phyloP scores from a whole-genome alignment of 2,797 vertebrate species.

The Mycteria americana region DNA sequence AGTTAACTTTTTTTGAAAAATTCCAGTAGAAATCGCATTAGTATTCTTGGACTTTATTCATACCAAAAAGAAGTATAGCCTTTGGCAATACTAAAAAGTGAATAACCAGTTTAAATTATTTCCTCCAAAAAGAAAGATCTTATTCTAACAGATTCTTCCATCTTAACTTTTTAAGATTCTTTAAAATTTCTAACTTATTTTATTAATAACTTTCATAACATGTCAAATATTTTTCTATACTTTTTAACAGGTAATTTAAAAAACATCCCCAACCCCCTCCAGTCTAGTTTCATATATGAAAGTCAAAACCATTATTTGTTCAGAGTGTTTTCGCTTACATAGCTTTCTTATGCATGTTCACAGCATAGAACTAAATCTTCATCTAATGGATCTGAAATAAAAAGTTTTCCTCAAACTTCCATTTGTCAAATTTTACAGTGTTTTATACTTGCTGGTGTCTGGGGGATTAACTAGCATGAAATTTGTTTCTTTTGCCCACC shows the following conservation, averaged over 20 bases:
- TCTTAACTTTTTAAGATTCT: background rate
- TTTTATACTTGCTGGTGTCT: background rate
- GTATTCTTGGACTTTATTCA: background rate
- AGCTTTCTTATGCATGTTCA: background rate
- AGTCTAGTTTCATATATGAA: background rate
- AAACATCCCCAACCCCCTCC: rapidly evolving
- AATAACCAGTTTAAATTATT: background rate
- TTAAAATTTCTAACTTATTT: background rate
- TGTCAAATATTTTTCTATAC: background rate
- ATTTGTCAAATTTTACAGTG: background rate
- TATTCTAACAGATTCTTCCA: background rate
- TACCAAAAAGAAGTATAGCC: background rate
- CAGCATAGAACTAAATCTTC: background rate
- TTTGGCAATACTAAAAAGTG: background rate
- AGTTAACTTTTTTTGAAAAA: background rate
- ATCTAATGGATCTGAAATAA: background rate
- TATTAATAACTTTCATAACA: background rate
- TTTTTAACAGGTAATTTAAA: background rate
- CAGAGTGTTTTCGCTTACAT: background rate
- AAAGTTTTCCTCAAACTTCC: background rate
- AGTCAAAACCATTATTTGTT: background rate
- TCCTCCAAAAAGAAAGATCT: background rate
- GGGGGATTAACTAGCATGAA: background rate
- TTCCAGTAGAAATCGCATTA: background rate
- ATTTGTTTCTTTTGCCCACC: background rate